A percentile compares a stretch with the other conserved stretches of the same genome.
phyloP scores from a whole-genome alignment of 1,140 invertebrate species.

The Macrobrachium nipponense region DNA sequence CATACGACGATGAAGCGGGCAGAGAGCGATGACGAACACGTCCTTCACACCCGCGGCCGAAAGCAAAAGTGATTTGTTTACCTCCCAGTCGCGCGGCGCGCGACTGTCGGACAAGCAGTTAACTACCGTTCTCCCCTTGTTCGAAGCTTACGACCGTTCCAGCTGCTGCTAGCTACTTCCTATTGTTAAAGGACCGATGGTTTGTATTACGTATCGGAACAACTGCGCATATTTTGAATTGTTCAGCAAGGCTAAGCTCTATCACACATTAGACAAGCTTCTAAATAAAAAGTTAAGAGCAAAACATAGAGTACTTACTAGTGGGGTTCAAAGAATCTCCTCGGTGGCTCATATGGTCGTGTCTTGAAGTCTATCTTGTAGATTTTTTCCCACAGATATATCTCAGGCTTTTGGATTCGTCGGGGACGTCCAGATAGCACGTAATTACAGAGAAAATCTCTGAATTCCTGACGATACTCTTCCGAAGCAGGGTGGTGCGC shows the following conservation, averaged over 20 bases:
- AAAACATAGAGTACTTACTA: slow-evolving; percentile 23
- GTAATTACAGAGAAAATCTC: background rate
- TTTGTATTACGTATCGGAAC: too few relatives aligned
- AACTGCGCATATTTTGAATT: background rate
- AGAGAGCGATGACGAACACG: too few relatives aligned
- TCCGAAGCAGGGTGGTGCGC: slow-evolving; percentile 23
- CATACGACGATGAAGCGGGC: too few relatives aligned
- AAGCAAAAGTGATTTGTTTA: too few relatives aligned
- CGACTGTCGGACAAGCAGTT: too few relatives aligned
- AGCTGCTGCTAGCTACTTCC: too few relatives aligned
- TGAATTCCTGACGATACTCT: slow-evolving; percentile 41
- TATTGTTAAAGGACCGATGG: too few relatives aligned
- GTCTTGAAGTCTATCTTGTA: slow-evolving; percentile 45
- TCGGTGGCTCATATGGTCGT: slow-evolving; percentile 2
- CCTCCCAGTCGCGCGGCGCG: too few relatives aligned
- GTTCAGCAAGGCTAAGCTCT: background rate
- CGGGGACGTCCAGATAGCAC: slow-evolving; percentile 25
- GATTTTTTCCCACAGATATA: slow-evolving; percentile 50
- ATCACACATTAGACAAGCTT: background rate
- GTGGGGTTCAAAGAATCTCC: slow-evolving; percentile 39
- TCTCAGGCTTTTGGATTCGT: background rate
- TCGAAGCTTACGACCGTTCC: too few relatives aligned
- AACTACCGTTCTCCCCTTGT: too few relatives aligned
- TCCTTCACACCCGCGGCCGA: too few relatives aligned
- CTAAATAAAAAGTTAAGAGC: background rate